A percentile compares a stretch with the other conserved stretches of the same genome.
phyloP scores from a whole-genome alignment of 2,888 invertebrate genomes.

The Andrena minutula region DNA sequence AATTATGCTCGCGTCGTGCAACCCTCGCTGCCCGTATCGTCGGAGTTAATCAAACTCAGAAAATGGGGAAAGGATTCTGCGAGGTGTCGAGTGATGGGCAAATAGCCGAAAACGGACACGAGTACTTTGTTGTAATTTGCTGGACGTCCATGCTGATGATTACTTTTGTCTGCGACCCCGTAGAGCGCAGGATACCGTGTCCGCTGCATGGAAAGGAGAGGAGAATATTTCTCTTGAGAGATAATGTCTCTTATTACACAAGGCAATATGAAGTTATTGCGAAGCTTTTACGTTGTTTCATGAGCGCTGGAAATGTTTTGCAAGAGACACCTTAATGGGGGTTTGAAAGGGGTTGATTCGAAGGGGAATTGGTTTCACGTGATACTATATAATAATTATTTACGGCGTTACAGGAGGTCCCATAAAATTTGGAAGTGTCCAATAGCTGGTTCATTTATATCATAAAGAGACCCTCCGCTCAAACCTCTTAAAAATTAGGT shows the following conservation, averaged over 20 bases:
- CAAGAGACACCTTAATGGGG: no score
- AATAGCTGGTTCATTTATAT: no score
- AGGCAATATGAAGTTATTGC: not conserved
- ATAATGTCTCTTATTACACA: not conserved
- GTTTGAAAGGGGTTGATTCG: no score
- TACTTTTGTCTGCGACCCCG: no score
- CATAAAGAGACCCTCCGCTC: no score
- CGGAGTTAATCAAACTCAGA: slow-evolving; percentile 53
- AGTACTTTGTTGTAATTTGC: slow-evolving; percentile 31
- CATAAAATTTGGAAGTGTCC: no score
- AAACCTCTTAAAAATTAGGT: no score
- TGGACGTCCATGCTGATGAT: not conserved
- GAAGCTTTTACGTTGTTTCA: not conserved
- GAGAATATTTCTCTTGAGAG: not conserved
- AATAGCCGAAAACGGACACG: slow-evolving; percentile 33
- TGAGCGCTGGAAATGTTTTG: not conserved
- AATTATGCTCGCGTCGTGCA: slow-evolving; percentile 29
- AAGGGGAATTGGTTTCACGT: no score
- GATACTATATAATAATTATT: no score
- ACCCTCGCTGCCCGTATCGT: slow-evolving; percentile 27
- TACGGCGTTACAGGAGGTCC: no score
- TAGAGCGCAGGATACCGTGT: no score
- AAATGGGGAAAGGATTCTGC: slow-evolving; percentile 43
- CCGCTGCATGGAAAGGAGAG: not conserved
- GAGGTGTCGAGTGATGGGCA: slow-evolving; percentile 43